Percentiles rank a stretch among this genome's conserved stretches.
phyloP scores from a whole-genome alignment of 2,888 invertebrate genomes.

The Blomia tropicalis region DNA sequence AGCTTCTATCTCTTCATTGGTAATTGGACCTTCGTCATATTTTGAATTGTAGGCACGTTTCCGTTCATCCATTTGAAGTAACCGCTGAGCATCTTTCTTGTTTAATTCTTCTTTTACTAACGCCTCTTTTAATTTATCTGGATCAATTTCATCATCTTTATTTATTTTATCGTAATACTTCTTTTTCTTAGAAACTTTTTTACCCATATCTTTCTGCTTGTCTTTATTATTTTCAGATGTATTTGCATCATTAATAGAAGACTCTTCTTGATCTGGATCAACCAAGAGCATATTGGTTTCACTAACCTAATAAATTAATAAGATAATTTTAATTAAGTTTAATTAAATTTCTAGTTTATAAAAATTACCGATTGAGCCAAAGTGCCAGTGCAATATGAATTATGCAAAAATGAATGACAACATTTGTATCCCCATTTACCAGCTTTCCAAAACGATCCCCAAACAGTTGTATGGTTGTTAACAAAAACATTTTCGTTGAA shows the following conservation, averaged over 20 bases:
- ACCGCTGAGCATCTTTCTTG: conserved; percentile 43
- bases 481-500: conserved; percentile 85
- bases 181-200: conserved; percentile 32
- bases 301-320: conserved; percentile 16
- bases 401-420: conserved; percentile 71
- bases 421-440: conserved; percentile 93
- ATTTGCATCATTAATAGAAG: neutral
- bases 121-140: conserved; percentile 28
- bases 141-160: conserved; percentile 38
- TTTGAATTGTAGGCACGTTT: conserved; percentile 78
- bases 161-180: conserved; percentile 29
- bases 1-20: conserved; percentile 82
- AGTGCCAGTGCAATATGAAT: conserved; percentile 65
- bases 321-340: conserved; percentile 9
- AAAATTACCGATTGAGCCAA: neutral
- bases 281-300: conserved; percentile 12
- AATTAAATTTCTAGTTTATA: conserved; percentile 15
- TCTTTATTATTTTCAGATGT: too few relatives aligned
- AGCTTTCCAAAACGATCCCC: conserved; percentile 87
- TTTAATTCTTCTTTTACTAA: conserved; percentile 26
- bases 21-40: conserved; percentile 54
- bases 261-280: neutral
- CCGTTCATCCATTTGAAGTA: conserved; percentile 62
- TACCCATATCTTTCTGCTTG: conserved; percentile 25
- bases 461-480: conserved; percentile 83